Percentiles rank a stretch among this genome's conserved stretches.
Conservation (phyloP, 2,797 vertebrate genomes). For the Micromesistius poutassou region DNA sequence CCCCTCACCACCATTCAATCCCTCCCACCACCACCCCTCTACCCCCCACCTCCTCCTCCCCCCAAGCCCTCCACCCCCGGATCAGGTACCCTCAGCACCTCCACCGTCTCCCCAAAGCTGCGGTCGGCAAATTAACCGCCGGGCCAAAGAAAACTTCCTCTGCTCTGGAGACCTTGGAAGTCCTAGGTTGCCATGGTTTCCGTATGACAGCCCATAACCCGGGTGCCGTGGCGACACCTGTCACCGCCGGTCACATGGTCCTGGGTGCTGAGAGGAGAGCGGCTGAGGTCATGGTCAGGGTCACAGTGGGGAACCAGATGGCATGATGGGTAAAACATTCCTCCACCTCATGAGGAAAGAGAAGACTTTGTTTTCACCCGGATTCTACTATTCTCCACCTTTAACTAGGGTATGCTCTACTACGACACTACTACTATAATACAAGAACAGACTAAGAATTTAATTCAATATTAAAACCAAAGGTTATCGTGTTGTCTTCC, state of each 20-base stretch:
- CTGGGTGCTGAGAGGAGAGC: slow-evolving; percentile 14
- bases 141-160: slow-evolving; percentile 80
- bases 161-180: slow-evolving; percentile 70
- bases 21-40: too few species aligned
- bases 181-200: slow-evolving; percentile 71
- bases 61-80: slow-evolving; percentile 2
- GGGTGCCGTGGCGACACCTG: slow-evolving; percentile 50
- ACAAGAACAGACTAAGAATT: too few species aligned
- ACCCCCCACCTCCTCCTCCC: too few species aligned
- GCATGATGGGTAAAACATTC: slow-evolving; percentile 22
- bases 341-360: slow-evolving; percentile 41
- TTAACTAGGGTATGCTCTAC: too few species aligned
- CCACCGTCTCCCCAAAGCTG: slow-evolving; percentile 62
- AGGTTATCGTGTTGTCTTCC: too few species aligned
- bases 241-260: slow-evolving; percentile 50
- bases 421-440: too few species aligned
- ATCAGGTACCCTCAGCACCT: slow-evolving; percentile 47
- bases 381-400: slow-evolving; percentile 26
- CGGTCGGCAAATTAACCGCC: slow-evolving; percentile 73
- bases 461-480: too few species aligned
- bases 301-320: slow-evolving; percentile 37
- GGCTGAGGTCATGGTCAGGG: slow-evolving; percentile 32
- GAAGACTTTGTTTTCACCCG: slow-evolving; percentile 39
- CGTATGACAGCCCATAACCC: slow-evolving; percentile 42
- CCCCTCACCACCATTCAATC: slow-evolving; percentile 6